These are phyloP conservation scores for Argyresthia albistria DNA, from an alignment of 2,888 invertebrate genomes.

Conservation along the genomic window DNA sequence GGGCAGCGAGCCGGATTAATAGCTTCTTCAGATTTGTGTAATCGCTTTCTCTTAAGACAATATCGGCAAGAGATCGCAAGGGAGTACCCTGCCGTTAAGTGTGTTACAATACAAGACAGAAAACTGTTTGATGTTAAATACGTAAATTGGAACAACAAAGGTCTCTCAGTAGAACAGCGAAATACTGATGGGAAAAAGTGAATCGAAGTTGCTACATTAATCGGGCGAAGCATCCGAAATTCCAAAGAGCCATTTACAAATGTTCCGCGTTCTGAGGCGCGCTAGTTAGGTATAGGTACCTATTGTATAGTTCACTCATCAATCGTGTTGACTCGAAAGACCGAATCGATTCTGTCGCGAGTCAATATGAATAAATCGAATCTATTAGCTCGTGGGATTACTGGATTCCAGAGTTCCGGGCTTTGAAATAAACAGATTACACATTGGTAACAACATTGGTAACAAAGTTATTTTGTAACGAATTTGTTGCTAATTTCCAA, in stretches of 20 bases:
- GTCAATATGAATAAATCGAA: constrained; percentile 64
- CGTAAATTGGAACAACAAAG: not conserved
- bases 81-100: constrained; percentile 45
- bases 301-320: constrained; percentile 26
- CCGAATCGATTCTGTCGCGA: constrained; percentile 43
- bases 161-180: constrained; percentile 10
- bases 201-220: not conserved
- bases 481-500: no score
- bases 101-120: constrained; percentile 11
- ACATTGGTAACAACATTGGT: not conserved
- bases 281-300: not conserved
- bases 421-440: not conserved
- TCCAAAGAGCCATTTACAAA: not conserved
- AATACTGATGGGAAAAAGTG: not conserved
- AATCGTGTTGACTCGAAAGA: constrained; percentile 25
- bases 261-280: not conserved
- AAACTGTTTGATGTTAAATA: constrained; percentile 9
- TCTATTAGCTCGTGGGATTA: constrained; percentile 66
- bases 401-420: constrained; percentile 34
- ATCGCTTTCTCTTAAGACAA: constrained; percentile 71
- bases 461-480: not conserved
- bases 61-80: constrained; percentile 44
- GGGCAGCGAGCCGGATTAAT: constrained; percentile 71
- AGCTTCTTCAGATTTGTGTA: constrained; percentile 72
- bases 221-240: not conserved